A percentile compares a stretch with the other conserved stretches of the same genome.
phyloP scores from a whole-genome alignment of 1,140 invertebrate species.

The Doryteuthis pealeii region DNA sequence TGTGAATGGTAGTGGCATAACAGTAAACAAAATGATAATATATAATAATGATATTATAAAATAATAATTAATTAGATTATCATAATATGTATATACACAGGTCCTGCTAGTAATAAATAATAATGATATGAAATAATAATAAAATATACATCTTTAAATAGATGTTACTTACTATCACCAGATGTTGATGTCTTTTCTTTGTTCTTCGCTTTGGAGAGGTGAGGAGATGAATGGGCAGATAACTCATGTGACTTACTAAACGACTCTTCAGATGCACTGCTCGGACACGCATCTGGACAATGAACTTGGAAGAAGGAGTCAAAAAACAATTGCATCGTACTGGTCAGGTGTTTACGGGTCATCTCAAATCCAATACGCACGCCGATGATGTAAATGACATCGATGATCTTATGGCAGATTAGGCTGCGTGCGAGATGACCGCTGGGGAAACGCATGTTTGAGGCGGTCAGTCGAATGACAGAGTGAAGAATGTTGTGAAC shows the following conservation, averaged over 20 bases:
- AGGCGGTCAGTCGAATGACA: conserved; percentile 66
- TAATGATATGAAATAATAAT: no score
- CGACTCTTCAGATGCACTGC: not conserved
- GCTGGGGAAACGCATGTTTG: conserved; percentile 76
- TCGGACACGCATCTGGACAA: conserved; percentile 15
- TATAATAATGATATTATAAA: no score
- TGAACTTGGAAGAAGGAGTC: conserved; percentile 81
- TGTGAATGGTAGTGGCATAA: no score
- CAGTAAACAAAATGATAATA: no score
- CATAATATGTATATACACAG: no score
- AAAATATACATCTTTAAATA: no score
- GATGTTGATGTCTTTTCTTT: not conserved
- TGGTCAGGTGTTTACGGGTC: conserved; percentile 77
- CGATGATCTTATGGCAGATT: conserved; percentile 77
- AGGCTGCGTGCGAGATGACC: conserved; percentile 73
- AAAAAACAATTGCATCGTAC: conserved; percentile 76
- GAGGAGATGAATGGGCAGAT: not conserved
- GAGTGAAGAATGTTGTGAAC: conserved; percentile 76
- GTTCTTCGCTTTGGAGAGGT: not conserved
- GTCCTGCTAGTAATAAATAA: no score
- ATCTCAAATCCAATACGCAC: conserved; percentile 81
- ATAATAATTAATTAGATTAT: no score
- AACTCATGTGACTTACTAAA: not conserved
- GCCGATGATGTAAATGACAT: conserved; percentile 77
- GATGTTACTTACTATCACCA: not conserved